Conservation (phyloP, 1,140 invertebrate species). For the Manduca sexta region DNA sequence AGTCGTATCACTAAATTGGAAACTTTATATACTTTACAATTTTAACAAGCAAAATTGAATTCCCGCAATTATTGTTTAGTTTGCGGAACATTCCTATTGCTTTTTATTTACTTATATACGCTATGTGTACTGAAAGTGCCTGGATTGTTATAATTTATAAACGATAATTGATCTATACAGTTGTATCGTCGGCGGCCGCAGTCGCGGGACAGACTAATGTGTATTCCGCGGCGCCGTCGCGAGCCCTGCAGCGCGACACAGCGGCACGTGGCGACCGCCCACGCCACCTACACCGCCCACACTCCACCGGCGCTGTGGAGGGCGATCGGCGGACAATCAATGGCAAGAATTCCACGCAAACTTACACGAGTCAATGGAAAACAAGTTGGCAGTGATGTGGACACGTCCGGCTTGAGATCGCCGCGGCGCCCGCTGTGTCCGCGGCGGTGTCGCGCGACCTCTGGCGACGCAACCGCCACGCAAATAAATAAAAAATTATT, state of each 20-base stretch:
- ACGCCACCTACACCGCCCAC: too few relatives aligned
- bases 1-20: neutral
- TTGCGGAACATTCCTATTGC: constrained; percentile 11
- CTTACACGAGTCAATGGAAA: constrained; percentile 8
- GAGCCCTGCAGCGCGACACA: too few relatives aligned
- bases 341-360: constrained; percentile 13
- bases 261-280: too few relatives aligned
- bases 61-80: constrained; percentile 36
- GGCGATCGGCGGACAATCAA: constrained; percentile 1
- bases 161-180: constrained; percentile 58
- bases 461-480: constrained; percentile 31
- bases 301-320: too few relatives aligned
- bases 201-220: neutral
- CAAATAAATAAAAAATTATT: constrained; percentile 54
- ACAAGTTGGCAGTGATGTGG: constrained; percentile 15
- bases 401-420: neutral
- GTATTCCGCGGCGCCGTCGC: too few relatives aligned
- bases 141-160: constrained; percentile 50
- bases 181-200: constrained; percentile 20
- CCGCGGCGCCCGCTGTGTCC: neutral
- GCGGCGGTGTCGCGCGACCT: neutral
- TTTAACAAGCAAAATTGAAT: constrained; percentile 57
- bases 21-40: constrained; percentile 22
- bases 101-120: constrained; percentile 16
- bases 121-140: constrained; percentile 52